Base-by-base conservation (phyloP, 2,113 vertebrate genomes). In the Rhizomys pruinosus region DNA sequence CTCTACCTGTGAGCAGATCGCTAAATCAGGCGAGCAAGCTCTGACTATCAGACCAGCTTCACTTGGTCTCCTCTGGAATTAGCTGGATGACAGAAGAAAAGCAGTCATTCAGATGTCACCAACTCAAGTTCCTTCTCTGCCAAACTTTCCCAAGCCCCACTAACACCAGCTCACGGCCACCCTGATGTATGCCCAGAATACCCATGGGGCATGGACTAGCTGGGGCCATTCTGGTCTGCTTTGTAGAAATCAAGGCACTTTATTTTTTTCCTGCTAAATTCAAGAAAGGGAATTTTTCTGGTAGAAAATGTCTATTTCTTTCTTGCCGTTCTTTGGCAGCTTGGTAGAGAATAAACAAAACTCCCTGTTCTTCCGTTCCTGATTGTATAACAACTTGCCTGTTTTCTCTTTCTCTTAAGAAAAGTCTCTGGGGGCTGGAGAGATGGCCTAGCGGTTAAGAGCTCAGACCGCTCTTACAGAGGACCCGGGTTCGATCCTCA, bases 201-300 rank as follows among this genome's bases (percentile, higher is more conserved):
- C 82, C 74, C 79, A 88, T 7, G 57, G 84, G 79, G 29, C n/a
- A 39, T 80, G 57, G 37, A 78, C 71, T 68, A 74, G 22, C 68
- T 87, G 19, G 17, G 32, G 16, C 72, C 86, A 77, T 90, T 85
- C 81, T 72, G 37, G 22, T 63, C 17, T 55, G 59, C 90, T 84
- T 89, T 74, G 63, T 82, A 92, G 47, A 95, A 94, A 86, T 61
- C 10, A 88, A 95, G 52, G 76, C 19, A 87, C 7, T 29, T 63
- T 87, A 25, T 73, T 27, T 22, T 22, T 84, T 39, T n/a, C 23
- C 52, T 82, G 4, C 73, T 66, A 89, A 94, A 90, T 95, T 91
- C 88, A 93, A 44, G 69, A 93, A 95, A 96, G 42, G 34, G 42
- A 97, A 87, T 20, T 92, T 90, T 95, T 80, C 80, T 80, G 42